Base-by-base conservation (phyloP, 2,113 vertebrate species). In the Chloropsis cyanopogon region DNA sequence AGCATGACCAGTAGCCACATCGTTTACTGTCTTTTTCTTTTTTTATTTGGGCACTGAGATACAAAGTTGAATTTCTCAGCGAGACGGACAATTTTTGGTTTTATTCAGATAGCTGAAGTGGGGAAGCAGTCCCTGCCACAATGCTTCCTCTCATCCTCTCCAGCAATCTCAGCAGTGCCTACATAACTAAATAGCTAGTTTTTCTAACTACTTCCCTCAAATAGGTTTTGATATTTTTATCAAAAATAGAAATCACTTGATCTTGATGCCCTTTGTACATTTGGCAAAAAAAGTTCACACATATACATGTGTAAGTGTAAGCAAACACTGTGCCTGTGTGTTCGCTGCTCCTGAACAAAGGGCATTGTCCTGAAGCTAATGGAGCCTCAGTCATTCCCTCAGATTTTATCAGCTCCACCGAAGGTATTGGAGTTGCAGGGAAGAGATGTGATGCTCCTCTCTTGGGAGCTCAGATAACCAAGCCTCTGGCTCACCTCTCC, bases 11-110 rank as follows among this genome's bases (percentile, higher is more conserved):
- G 20, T 14, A 83, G 21, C 23, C 35, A 24, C 46, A 49, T 35
- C 3, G 54, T 64, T 90, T 79, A 77, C 14, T 77, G 28, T 29
- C 78, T 54, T 87, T 86, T 33, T 22, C 42, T 95, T 93, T 91
- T 57, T 46, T 64, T 12, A 0, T 31, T 20, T 79, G 39, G 20
- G 17, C 23, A 65, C 82, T 41, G 57, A 70, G 31, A n/a, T 20
- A 59, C 12, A 31, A 60, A 72, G 53, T 4, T 63, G 16, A 68
- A 90, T 66, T 50, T 25, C 26, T 39, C 75, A 77, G 54, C 70
- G 23, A 94, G 16, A 53, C 22, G 35, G 65, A n/a, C 87, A 49
- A 26, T n/a, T 53, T 61, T 53, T 72, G n/a, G 15, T 88, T 77
- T 61, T 50, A 82, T 82, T 70, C 59, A 72, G 82, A 15, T 18